A percentile compares a stretch with the other conserved stretches of the same genome.
Evolutionary conservation across 2,797 vertebrate genomes (phyloP).

Genomic region (Syngnathus acus): DNA sequence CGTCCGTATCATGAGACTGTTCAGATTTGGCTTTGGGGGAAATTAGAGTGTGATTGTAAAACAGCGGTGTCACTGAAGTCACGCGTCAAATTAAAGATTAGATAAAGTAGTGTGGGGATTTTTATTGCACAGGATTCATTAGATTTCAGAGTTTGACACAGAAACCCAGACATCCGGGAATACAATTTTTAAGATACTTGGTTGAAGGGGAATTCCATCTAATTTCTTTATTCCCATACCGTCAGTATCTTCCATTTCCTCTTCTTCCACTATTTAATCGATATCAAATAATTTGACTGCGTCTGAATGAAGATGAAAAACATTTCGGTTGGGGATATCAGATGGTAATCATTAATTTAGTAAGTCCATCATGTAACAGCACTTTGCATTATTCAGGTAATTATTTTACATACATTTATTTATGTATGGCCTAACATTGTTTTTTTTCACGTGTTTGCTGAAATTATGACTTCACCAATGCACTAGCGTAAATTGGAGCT

Average conservation of each 20-base stretch:
- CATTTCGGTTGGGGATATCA: constrained; percentile 3
- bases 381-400: too few relatives aligned
- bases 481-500: not conserved
- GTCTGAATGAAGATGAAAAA: constrained; percentile 13
- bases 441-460: too few relatives aligned
- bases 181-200: constrained; percentile 34
- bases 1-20: constrained; percentile 57
- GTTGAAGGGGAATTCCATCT: constrained; percentile 41
- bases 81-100: constrained; percentile 61
- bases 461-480: not conserved
- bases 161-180: constrained; percentile 47
- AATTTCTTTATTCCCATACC: constrained; percentile 41
- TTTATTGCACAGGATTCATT: constrained; percentile 50
- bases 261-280: constrained; percentile 36
- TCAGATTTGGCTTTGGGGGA: constrained; percentile 55
- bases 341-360: not conserved
- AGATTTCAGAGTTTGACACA: constrained; percentile 53
- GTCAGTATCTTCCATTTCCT: constrained; percentile 4
- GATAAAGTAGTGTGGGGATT: constrained; percentile 47
- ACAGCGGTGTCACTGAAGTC: constrained; percentile 51
- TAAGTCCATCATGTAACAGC: constrained; percentile 1
- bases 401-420: too few relatives aligned
- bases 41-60: constrained; percentile 63
- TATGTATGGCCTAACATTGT: too few relatives aligned
- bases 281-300: constrained; percentile 30